Percentiles rank a stretch among this genome's conserved stretches.
Evolutionary conservation across 1,140 invertebrate species (phyloP).

Genomic region (Pissodes strobi): DNA sequence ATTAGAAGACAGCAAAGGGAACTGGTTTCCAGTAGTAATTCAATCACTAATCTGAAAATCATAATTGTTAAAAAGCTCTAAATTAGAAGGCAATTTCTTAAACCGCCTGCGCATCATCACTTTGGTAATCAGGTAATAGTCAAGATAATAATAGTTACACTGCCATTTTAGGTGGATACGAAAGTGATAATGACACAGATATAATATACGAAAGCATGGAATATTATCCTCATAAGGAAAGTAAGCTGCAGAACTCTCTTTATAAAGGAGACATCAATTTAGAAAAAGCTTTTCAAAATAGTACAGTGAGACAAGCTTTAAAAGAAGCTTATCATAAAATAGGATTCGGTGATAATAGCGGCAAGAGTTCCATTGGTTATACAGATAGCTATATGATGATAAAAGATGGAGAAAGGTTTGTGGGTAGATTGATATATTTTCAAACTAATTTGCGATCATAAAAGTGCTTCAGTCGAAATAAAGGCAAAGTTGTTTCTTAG

Average conservation of each 20-base stretch:
- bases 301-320: conserved; percentile 52
- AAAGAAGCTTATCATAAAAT: conserved; percentile 53
- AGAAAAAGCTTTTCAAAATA: neutral
- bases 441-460: no score
- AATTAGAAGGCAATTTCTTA: no score
- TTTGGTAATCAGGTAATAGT: no score
- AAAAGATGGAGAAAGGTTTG: conserved; percentile 56
- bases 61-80: no score
- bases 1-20: no score
- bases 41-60: no score
- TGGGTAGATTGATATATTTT: neutral
- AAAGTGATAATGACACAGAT: neutral
- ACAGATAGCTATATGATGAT: conserved; percentile 46
- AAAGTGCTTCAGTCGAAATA: no score
- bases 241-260: neutral
- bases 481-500: no score
- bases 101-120: no score
- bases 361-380: conserved; percentile 54
- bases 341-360: conserved; percentile 46
- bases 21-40: no score
- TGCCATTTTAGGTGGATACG: neutral
- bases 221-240: neutral
- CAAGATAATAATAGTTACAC: no score
- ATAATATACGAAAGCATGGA: conserved; percentile 19
- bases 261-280: conserved; percentile 21